Evolutionary conservation across 1,140 invertebrate species (phyloP).

Genomic region (Vollenhovia emeryi): DNA sequence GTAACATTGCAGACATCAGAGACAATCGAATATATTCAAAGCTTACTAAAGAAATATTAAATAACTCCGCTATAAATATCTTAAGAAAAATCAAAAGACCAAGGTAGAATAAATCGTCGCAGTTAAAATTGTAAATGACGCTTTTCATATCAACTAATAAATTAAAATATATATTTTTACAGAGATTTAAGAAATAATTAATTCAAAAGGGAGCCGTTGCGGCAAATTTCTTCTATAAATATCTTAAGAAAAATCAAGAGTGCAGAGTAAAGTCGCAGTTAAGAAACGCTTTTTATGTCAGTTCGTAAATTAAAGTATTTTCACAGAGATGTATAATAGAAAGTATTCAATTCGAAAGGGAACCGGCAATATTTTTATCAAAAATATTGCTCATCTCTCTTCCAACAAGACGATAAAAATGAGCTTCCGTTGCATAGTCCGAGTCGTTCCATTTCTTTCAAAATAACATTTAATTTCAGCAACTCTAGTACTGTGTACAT

Average conservation of each 20-base stretch:
- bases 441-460: not conserved
- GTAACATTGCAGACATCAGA: not conserved
- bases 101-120: not conserved
- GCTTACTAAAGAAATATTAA: not conserved
- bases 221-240: not conserved
- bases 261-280: no score
- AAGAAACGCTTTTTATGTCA: no score
- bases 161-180: not conserved
- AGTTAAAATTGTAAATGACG: not conserved
- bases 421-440: no score
- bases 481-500: not conserved
- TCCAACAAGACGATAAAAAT: not conserved
- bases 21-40: not conserved
- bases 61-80: constrained; percentile 1
- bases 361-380: no score
- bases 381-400: not conserved
- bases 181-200: not conserved
- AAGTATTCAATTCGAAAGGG: no score
- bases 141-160: not conserved
- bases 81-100: not conserved
- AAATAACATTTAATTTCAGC: not conserved
- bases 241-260: no score
- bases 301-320: no score
- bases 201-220: not conserved
- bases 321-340: no score